A percentile compares a stretch with the other conserved stretches of the same genome.
Evolutionary conservation across 1,140 invertebrate species (phyloP).

Genomic region (Drosophila biarmipes): DNA sequence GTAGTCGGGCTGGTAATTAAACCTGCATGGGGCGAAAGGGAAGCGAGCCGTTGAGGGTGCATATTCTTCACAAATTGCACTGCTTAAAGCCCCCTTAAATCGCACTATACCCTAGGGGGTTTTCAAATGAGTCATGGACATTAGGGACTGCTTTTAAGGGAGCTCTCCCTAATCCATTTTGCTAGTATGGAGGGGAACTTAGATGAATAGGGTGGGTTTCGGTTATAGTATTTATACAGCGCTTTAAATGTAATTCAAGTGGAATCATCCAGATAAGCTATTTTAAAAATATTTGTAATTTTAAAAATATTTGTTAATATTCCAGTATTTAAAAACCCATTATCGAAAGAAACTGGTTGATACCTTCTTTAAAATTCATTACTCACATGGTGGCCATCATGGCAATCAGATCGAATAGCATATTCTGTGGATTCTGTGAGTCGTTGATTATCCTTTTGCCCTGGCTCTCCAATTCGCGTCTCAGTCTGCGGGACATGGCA

Average conservation of each 20-base stretch:
- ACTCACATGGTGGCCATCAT: conserved; percentile 61
- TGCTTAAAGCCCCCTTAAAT: neutral
- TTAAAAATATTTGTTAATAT: too few relatives aligned
- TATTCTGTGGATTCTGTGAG: conserved; percentile 39
- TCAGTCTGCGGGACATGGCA: conserved; percentile 25
- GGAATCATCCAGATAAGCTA: too few relatives aligned
- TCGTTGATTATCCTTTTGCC: conserved; percentile 45
- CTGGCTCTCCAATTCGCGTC: conserved; percentile 39
- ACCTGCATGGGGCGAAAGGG: conserved; percentile 79
- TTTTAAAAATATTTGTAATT: too few relatives aligned
- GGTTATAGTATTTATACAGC: too few relatives aligned
- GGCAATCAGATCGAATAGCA: conserved; percentile 62
- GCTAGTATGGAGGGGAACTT: neutral
- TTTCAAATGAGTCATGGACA: neutral
- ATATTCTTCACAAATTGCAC: neutral
- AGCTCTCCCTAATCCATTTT: neutral
- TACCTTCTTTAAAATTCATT: too few relatives aligned
- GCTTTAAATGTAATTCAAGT: too few relatives aligned
- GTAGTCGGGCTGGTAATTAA: conserved; percentile 87
- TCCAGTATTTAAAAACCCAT: too few relatives aligned
- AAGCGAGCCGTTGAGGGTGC: neutral
- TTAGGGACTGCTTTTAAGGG: neutral
- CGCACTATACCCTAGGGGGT: neutral
- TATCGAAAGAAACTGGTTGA: too few relatives aligned
- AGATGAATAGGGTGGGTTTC: neutral